These are phyloP conservation scores for Megalopta genalis DNA, from an alignment of 1,140 invertebrate genomes.

Conservation along the genomic window DNA sequence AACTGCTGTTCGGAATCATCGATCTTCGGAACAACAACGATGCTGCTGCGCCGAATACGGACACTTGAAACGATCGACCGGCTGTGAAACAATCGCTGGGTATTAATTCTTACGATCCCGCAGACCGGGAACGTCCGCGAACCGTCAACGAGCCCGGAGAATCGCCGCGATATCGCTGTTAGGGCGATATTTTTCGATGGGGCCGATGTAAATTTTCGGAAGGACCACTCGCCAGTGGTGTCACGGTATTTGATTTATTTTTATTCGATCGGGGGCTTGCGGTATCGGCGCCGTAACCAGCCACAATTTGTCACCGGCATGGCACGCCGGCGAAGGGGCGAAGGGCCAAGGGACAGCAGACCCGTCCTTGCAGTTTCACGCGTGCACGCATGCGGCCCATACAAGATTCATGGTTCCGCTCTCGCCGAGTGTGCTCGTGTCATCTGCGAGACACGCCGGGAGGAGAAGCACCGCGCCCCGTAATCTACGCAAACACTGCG, in stretches of 20 bases:
- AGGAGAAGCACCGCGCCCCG: not conserved
- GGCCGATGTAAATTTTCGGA: constrained; percentile 10
- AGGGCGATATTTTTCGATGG: not conserved
- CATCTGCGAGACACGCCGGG: constrained; percentile 17
- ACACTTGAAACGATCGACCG: too few species aligned
- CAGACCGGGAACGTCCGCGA: too few species aligned
- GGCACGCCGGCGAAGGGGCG: not conserved
- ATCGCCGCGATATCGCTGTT: too few species aligned
- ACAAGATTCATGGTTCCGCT: constrained; percentile 32
- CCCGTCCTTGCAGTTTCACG: constrained; percentile 7
- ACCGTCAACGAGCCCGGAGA: too few species aligned
- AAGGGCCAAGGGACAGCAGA: too few species aligned
- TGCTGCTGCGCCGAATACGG: too few species aligned
- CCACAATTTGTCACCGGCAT: constrained; percentile 32
- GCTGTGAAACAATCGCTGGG: not conserved
- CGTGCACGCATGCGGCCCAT: constrained; percentile 28
- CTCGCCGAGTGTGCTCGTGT: constrained; percentile 14
- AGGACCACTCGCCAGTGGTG: not conserved
- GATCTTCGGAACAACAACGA: too few species aligned
- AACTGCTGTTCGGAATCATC: too few species aligned
- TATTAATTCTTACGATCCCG: not conserved
- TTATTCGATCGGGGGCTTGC: not conserved
- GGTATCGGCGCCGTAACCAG: constrained; percentile 2
- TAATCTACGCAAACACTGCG: constrained; percentile 24
- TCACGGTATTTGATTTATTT: constrained; percentile 31